Evolutionary conservation across 1,140 invertebrate species (phyloP).

Genomic region (Eubasilissa regina): DNA sequence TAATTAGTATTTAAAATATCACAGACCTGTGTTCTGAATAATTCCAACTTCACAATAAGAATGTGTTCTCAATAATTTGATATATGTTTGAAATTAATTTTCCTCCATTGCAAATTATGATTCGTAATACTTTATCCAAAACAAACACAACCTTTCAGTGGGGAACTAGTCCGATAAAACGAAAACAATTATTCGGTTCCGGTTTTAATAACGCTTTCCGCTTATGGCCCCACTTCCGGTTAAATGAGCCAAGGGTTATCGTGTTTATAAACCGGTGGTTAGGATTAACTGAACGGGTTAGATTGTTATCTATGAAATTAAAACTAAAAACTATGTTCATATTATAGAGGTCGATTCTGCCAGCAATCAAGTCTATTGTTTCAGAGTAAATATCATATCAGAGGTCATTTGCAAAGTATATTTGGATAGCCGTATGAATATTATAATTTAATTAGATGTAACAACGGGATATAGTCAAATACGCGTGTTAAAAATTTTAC

Average conservation of each 20-base stretch:
- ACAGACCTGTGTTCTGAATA: too few species aligned
- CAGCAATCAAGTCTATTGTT: too few species aligned
- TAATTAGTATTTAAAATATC: too few species aligned
- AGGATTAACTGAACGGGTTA: not conserved
- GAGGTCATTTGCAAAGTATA: too few species aligned
- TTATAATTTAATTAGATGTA: too few species aligned
- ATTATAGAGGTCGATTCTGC: too few species aligned
- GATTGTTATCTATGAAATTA: not conserved
- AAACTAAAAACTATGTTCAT: too few species aligned
- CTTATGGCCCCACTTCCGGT: conserved; percentile 23
- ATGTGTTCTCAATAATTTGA: not conserved
- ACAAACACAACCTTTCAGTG: conserved; percentile 19
- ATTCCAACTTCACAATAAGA: too few species aligned
- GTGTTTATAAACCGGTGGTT: conserved; percentile 19
- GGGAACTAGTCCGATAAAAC: conserved; percentile 38
- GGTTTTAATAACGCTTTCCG: conserved; percentile 40
- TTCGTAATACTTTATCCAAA: not conserved
- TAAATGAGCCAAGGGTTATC: conserved; percentile 21
- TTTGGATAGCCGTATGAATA: too few species aligned
- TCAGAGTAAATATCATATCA: too few species aligned
- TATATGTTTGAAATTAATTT: not conserved
- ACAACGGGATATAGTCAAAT: too few species aligned
- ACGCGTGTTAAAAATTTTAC: too few species aligned
- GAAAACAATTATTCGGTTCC: conserved; percentile 44
- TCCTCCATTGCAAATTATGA: not conserved